Evolutionary conservation across 2,888 invertebrate genomes (phyloP).

Genomic region (Apeira syringaria): DNA sequence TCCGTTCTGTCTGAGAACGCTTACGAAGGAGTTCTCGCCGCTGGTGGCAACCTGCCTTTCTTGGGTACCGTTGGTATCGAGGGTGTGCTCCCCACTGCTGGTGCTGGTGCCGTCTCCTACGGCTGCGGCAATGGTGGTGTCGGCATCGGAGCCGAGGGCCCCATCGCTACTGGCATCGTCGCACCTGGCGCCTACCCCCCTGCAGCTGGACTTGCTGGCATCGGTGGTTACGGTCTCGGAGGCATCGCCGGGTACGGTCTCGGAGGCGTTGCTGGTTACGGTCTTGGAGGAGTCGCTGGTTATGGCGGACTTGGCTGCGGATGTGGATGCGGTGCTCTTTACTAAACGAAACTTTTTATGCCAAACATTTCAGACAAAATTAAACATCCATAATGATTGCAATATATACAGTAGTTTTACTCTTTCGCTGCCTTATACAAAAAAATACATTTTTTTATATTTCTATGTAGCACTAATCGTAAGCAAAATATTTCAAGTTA

Average conservation of each 20-base stretch:
- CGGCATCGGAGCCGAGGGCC: constrained; percentile 28
- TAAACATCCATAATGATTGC: constrained; percentile 11
- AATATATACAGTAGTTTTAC: constrained; percentile 4
- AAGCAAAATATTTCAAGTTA: no score
- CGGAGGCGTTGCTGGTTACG: constrained; percentile 2
- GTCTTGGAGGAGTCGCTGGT: neutral
- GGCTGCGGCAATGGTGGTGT: constrained; percentile 36
- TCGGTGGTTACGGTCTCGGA: constrained; percentile 12
- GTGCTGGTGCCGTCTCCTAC: constrained; percentile 37
- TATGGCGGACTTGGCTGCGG: constrained; percentile 5
- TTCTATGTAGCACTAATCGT: no score
- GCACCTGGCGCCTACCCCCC: constrained; percentile 19
- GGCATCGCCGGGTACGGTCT: constrained; percentile 12
- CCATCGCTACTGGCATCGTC: constrained; percentile 24
- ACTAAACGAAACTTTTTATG: neutral
- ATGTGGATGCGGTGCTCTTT: constrained; percentile 9
- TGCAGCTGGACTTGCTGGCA: constrained; percentile 4
- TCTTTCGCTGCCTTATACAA: no score
- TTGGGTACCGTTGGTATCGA: constrained; percentile 41
- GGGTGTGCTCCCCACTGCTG: constrained; percentile 38
- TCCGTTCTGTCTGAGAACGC: constrained; percentile 43
- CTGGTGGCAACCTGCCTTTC: constrained; percentile 44
- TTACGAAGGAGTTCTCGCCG: constrained; percentile 35
- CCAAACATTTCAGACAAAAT: neutral
- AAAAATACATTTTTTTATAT: no score